Percentiles rank a stretch among this genome's conserved stretches.
phyloP scores from a whole-genome alignment of 2,888 invertebrate species.

The Scaptomyza cyrtandrae region DNA sequence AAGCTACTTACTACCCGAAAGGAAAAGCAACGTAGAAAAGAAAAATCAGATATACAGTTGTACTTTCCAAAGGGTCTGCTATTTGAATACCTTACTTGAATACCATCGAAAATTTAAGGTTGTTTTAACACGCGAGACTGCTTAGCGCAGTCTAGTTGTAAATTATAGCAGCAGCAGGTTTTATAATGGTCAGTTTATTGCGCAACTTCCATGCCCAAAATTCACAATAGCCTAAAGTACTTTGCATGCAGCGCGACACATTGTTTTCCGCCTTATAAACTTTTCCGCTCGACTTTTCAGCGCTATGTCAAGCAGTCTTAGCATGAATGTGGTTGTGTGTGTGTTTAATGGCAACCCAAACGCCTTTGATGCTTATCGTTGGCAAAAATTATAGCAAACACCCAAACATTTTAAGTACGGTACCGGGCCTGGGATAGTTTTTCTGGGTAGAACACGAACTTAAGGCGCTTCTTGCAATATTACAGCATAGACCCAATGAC shows the following conservation, averaged over 20 bases:
- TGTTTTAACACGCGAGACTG: conserved; percentile 25
- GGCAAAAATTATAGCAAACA: conserved; percentile 62
- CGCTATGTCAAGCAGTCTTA: conserved; percentile 34
- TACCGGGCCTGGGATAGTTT: conserved; percentile 47
- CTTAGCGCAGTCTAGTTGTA: conserved; percentile 36
- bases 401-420: conserved; percentile 55
- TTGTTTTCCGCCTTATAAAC: conserved; percentile 77
- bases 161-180: conserved; percentile 17
- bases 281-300: conserved; percentile 68
- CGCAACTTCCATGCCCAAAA: conserved; percentile 12
- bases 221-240: conserved; percentile 32
- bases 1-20: conserved; percentile 20
- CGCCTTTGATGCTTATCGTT: conserved; percentile 66
- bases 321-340: conserved; percentile 10
- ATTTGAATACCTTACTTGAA: neutral
- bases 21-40: neutral
- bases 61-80: neutral
- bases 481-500: conserved; percentile 52
- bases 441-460: conserved; percentile 19
- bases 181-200: conserved; percentile 63
- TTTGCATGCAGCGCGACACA: conserved; percentile 72
- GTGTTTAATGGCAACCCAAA: conserved; percentile 25
- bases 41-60: conserved; percentile 8
- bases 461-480: conserved; percentile 31
- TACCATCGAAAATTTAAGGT: neutral